Base-by-base conservation (phyloP, 2,797 vertebrate species). In the Champsocephalus esox region DNA sequence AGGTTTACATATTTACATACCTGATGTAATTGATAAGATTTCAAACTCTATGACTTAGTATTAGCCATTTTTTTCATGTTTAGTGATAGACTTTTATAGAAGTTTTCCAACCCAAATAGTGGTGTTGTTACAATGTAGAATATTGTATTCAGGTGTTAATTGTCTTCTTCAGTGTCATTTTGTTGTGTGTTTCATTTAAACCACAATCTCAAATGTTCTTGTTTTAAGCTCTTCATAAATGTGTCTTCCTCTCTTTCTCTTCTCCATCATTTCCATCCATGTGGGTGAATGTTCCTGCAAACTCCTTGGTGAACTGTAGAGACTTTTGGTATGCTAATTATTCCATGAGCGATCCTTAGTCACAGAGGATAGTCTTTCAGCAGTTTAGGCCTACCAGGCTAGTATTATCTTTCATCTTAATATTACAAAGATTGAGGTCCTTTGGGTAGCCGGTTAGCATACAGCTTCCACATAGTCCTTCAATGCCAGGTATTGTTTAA, bases 261-360 rank as follows among this genome's bases (percentile, higher is more conserved):
- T 95, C 91, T 94, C 90, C 93, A 92, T 95, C 90, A 91, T 96
- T 96, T 95, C 94, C 94, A 96, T 95, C 95, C 96, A 87, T 96
- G 93, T 96, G 95, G 96, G 95, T 96, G 91, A 96, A 96, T 96
- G 93, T 94, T 95, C 95, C 96, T 96, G 95, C 94, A 96, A 97
- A 95, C 86, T 38, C 94, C 92, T 96, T 95, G 96, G 93, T 94
- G 95, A 96, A 95, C 94, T 96, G 90, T 96, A 97, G 96, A 97
- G 95, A 96, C 95, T 87, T 97, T 97, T 96, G 96, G 96, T 97
- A 97, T 92, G 96, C 94, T 95, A 87, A 94, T 95, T 94, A 93
- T 93, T 96, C 94, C 92, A 93, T 91, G 93, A 93, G 95, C 86
- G 58, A 75, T 94, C 95, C 94, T 88, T 88, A 96, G 94, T 97